Evolutionary conservation across 2,797 vertebrate species (phyloP).

Genomic region (Thaleichthys pacificus): DNA sequence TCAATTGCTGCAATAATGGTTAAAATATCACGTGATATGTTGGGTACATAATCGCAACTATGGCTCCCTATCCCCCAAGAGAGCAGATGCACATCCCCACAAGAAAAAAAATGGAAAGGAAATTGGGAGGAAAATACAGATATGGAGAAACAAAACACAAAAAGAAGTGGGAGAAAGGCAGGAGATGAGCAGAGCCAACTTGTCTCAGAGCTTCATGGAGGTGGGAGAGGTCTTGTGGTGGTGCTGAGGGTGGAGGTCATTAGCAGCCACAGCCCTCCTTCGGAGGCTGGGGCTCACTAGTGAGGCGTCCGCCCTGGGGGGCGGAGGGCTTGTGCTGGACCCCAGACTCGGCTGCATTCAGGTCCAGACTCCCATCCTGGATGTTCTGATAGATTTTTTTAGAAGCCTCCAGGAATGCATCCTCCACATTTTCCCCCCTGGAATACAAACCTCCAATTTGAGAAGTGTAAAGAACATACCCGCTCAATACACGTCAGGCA

Average conservation of each 20-base stretch:
- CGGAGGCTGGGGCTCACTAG: constrained; percentile 89
- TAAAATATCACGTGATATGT: constrained; percentile 56
- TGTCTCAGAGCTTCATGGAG: not conserved
- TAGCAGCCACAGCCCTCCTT: constrained; percentile 97
- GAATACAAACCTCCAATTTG: not conserved
- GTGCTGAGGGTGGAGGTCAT: constrained; percentile 67
- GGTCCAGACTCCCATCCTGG: constrained; percentile 95
- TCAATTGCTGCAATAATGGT: not conserved
- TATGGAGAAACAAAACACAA: constrained; percentile 21
- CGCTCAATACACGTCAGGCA: too few species aligned
- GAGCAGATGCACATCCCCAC: constrained; percentile 52
- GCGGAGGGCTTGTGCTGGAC: constrained; percentile 97
- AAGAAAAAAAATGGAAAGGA: constrained; percentile 20
- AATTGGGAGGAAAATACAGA: constrained; percentile 4
- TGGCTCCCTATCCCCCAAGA: constrained; percentile 59
- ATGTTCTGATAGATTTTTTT: constrained; percentile 99
- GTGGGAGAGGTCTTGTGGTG: constrained; percentile 18
- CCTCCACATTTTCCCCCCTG: constrained; percentile 96
- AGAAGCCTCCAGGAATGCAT: constrained; percentile 94
- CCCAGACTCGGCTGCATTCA: constrained; percentile 94
- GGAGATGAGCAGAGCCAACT: constrained; percentile 35
- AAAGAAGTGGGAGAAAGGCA: constrained; percentile 13
- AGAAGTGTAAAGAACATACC: not conserved
- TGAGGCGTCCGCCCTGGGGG: constrained; percentile 89
- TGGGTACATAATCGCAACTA: constrained; percentile 29